phyloP scores from a whole-genome alignment of 2,797 vertebrate species.

The Nyctibius grandis region DNA sequence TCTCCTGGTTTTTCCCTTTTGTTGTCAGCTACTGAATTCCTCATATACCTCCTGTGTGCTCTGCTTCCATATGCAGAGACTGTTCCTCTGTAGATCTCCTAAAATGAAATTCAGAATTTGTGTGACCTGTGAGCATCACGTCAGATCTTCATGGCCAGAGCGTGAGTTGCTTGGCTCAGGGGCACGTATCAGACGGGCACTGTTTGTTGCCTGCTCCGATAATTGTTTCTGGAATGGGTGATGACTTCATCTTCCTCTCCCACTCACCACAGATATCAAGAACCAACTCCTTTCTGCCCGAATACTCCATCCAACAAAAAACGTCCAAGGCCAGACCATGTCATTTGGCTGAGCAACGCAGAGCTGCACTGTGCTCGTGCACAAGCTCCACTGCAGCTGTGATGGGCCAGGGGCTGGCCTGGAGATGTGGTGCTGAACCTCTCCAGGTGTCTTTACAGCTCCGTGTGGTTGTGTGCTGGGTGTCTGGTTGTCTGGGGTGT shows the following conservation, averaged over 20 bases:
- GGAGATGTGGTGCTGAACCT: not conserved
- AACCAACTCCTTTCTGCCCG: slow-evolving; percentile 1
- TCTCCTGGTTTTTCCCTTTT: not conserved
- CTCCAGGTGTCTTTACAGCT: not conserved
- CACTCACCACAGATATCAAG: not conserved
- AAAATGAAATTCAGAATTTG: not conserved
- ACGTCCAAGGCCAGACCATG: accelerated
- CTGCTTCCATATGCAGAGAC: not conserved
- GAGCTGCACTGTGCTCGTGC: not conserved
- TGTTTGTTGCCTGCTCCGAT: not conserved
- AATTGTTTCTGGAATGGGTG: not conserved
- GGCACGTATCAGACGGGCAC: accelerated
- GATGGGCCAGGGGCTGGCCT: not conserved
- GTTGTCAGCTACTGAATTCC: not conserved
- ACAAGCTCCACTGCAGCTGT: accelerated
- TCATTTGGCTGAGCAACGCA: not conserved
- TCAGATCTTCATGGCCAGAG: accelerated
- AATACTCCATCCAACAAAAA: not conserved
- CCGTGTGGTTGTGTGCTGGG: accelerated
- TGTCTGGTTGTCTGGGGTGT: not conserved
- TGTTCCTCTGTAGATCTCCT: not conserved
- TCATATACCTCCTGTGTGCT: not conserved
- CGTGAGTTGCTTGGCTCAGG: not conserved
- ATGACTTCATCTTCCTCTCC: slow-evolving; percentile 36
- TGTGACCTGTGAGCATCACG: not conserved